Evolutionary conservation across 2,888 invertebrate species (phyloP).

Genomic region (Drosophila subquinaria): DNA sequence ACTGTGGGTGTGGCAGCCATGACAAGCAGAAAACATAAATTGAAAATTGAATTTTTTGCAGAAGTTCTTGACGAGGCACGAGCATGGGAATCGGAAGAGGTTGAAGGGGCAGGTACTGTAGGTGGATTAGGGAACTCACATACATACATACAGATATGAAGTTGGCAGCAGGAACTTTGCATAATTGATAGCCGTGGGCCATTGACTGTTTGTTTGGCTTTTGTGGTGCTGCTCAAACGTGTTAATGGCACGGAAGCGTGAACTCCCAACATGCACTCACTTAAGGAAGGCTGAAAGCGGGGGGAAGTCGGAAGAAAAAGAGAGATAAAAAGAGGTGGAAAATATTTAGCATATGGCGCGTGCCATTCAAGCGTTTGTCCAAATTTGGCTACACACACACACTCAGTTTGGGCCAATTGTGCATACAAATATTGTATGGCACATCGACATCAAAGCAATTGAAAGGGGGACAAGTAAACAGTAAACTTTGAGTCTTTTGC

Average conservation of each 20-base stretch:
- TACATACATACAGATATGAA: neutral
- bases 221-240: constrained; percentile 56
- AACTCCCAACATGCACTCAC: constrained; percentile 50
- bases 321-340: neutral
- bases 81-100: constrained; percentile 6
- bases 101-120: neutral
- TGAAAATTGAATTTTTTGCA: constrained; percentile 56
- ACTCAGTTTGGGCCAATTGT: constrained; percentile 50
- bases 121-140: neutral
- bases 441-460: constrained; percentile 49
- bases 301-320: constrained; percentile 1
- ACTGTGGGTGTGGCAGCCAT: constrained; percentile 59
- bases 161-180: constrained; percentile 70
- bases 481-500: constrained; percentile 11
- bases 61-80: constrained; percentile 38
- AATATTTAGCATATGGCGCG: constrained; percentile 79
- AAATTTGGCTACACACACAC: constrained; percentile 63
- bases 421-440: constrained; percentile 53
- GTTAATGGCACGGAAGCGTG: constrained; percentile 81
- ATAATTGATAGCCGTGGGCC: constrained; percentile 69
- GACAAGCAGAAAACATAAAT: constrained; percentile 69
- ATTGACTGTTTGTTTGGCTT: constrained; percentile 42
- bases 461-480: constrained; percentile 26
- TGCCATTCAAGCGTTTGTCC: constrained; percentile 75
- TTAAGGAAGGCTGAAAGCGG: neutral